Evolutionary conservation across 2,888 invertebrate species (phyloP), one percentile per base, ranked within the genome.

Genomic region (Lycophotia porphyrea): DNA sequence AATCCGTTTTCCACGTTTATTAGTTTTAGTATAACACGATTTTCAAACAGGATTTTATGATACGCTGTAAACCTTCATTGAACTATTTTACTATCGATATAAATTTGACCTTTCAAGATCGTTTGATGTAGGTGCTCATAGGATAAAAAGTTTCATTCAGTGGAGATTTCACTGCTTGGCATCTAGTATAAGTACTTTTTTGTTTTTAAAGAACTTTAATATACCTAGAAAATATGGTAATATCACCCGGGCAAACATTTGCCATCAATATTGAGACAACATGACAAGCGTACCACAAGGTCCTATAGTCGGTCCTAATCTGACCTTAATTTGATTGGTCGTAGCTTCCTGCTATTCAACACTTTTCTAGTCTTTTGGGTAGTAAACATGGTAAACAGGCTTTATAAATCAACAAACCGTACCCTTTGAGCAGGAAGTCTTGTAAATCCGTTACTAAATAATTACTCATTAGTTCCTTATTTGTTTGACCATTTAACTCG

Each of bases 371-470:
- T 47, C 5, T 61, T 60, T 66, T 61, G 39, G n/a, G 11, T 21
- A 52, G 70, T 75, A 68, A 84, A 84, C 65, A 52, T 31, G 18
- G 52, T 39, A 61, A 68, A 71, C 42, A 47, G n/a, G 72, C 63
- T 67, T 24, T n/a, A 71, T 61, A 27, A 63, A 76, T 61, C 15
- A 60, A 67, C 27, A 71, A 73, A n/a, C 5, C 49, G 36, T 67
- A 73, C 73, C 85, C 78, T 83, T 83, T 82, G 83, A 82, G 61
- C 83, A 82, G 83, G 83, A 83, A 83, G 68, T 85, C n/a, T 13
- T n/a, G 66, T 18, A 58, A 64, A 47, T 5, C 42, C 31, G 65
- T 67, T 44, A 69, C 68, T 64, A 78, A 85, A 74, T 74, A 64
- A 85, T 68, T 69, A 78, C 27, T 61, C 72, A 72, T 74, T 74